phyloP scores from a whole-genome alignment of 2,888 invertebrate species.

The Temnothorax unifasciatus region DNA sequence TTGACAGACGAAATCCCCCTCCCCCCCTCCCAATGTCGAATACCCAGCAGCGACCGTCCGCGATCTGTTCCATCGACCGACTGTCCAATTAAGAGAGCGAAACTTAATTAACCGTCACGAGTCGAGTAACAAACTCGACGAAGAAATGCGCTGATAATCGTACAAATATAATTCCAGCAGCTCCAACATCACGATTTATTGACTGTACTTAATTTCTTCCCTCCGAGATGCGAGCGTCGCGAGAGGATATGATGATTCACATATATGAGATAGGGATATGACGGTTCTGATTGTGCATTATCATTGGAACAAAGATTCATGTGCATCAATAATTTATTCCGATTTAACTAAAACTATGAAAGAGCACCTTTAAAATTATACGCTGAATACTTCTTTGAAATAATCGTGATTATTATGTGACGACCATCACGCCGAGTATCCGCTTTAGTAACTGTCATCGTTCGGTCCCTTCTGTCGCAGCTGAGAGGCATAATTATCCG shows the following conservation, averaged over 20 bases:
- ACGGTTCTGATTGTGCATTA: background rate
- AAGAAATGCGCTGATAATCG: slow-evolving; percentile 18
- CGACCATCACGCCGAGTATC: background rate
- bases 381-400: background rate
- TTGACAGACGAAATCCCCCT: slow-evolving; percentile 85
- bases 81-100: slow-evolving; percentile 83
- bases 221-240: too few relatives aligned
- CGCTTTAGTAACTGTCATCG: slow-evolving; percentile 22
- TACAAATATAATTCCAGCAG: slow-evolving; percentile 30
- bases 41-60: slow-evolving; percentile 68
- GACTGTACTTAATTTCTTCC: background rate
- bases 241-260: background rate
- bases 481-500: slow-evolving; percentile 21
- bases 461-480: slow-evolving; percentile 7
- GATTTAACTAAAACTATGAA: background rate
- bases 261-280: background rate
- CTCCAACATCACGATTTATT: background rate
- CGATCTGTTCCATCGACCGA: slow-evolving; percentile 79
- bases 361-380: background rate
- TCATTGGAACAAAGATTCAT: background rate
- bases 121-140: slow-evolving; percentile 47
- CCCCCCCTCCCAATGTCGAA: slow-evolving; percentile 54
- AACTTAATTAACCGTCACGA: slow-evolving; percentile 82
- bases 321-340: slow-evolving; percentile 40
- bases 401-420: background rate